Percentiles rank a stretch among this genome's conserved stretches.
Evolutionary conservation across 2,797 vertebrate species (phyloP).

Genomic region (Manis javanica): DNA sequence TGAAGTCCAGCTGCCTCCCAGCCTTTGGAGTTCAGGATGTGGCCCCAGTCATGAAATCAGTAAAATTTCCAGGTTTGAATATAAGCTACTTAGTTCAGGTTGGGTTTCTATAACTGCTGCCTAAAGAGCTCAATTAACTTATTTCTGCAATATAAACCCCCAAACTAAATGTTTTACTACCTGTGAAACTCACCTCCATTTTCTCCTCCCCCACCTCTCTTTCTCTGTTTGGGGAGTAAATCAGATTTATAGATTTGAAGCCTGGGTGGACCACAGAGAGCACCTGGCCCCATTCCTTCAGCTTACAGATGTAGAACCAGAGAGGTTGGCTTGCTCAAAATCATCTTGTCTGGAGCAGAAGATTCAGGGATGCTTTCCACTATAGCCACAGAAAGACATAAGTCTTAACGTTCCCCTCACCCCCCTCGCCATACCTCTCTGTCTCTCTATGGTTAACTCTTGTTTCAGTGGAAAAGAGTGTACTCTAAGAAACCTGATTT

Average conservation of each 20-base stretch:
- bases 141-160: neutral
- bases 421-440: neutral
- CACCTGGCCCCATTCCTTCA: neutral
- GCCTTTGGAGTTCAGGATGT: neutral
- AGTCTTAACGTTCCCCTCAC: neutral
- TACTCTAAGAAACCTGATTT: neutral
- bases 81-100: neutral
- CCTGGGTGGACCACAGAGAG: neutral
- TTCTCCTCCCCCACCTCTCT: neutral
- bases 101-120: constrained; percentile 32
- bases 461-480: neutral
- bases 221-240: neutral
- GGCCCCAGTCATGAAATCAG: neutral
- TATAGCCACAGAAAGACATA: neutral
- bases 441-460: neutral
- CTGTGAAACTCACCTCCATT: neutral
- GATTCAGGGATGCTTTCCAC: neutral
- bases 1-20: neutral
- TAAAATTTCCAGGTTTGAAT: neutral
- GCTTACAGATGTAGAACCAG: neutral
- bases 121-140: neutral
- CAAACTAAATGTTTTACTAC: neutral
- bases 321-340: constrained; percentile 12
- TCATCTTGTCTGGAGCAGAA: neutral
- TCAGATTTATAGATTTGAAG: constrained; percentile 9